These are phyloP conservation scores for Odobenus rosmarus DNA, from an alignment of 2,113 vertebrate genomes.

Conservation along the genomic window DNA sequence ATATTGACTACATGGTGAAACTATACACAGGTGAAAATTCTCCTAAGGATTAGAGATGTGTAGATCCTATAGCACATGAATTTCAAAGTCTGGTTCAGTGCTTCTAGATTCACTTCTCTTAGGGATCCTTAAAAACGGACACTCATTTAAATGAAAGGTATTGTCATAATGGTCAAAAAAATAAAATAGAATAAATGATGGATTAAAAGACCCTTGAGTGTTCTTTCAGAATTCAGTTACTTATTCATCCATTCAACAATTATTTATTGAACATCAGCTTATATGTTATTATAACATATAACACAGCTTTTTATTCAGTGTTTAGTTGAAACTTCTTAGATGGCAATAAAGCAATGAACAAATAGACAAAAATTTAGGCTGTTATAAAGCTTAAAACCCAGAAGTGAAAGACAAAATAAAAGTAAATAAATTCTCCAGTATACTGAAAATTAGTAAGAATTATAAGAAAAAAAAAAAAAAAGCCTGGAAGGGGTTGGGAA, in stretches of 20 bases:
- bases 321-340: neutral
- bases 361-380: neutral
- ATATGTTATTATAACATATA: neutral
- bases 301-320: neutral
- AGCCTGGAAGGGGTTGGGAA: neutral
- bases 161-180: neutral
- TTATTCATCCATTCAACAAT: conserved; percentile 21
- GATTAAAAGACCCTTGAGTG: neutral
- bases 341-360: neutral
- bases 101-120: neutral
- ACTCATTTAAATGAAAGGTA: conserved; percentile 25
- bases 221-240: neutral
- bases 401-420: neutral
- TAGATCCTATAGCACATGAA: neutral
- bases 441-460: neutral
- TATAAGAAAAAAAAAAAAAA: neutral
- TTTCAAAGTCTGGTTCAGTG: neutral
- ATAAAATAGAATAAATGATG: neutral
- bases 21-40: neutral
- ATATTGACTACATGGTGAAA: neutral
- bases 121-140: neutral
- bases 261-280: neutral
- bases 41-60: neutral
- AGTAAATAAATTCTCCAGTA: neutral
- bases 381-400: neutral